A percentile compares a stretch with the other conserved stretches of the same genome.
These are phyloP conservation scores for Yponomeuta malinellus DNA, from an alignment of 2,888 invertebrate species.

Conservation along the genomic window DNA sequence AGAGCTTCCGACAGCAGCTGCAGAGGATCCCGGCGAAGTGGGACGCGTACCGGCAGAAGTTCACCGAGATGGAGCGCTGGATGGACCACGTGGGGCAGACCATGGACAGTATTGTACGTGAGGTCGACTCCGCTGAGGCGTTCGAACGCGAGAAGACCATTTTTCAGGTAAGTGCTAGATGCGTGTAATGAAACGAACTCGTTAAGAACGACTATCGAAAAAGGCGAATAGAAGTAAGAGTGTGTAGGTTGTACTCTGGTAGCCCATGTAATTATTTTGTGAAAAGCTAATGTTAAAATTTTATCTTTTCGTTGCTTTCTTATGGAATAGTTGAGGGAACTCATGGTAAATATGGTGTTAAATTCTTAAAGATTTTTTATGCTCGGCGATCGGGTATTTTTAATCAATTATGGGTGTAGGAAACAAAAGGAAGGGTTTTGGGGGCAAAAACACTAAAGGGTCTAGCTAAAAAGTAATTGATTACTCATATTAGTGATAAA, in stretches of 20 bases:
- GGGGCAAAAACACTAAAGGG: no score
- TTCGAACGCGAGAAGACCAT: slow-evolving; percentile 92
- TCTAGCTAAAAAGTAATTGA: no score
- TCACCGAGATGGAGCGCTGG: slow-evolving; percentile 89
- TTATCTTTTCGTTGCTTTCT: slow-evolving; percentile 32
- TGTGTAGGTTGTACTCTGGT: no score
- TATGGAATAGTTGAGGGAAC: slow-evolving; percentile 58
- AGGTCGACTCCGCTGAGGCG: slow-evolving; percentile 90
- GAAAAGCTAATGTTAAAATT: not conserved
- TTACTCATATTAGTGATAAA: no score
- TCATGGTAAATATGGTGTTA: slow-evolving; percentile 60
- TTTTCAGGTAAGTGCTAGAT: slow-evolving; percentile 82
- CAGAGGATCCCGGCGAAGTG: slow-evolving; percentile 94
- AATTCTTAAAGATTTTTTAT: not conserved
- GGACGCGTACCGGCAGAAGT: slow-evolving; percentile 89
- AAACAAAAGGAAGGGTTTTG: no score
- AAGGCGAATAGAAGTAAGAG: not conserved
- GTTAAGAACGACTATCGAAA: not conserved
- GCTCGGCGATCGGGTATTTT: no score
- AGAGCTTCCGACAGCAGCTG: slow-evolving; percentile 65
- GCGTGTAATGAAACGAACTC: not conserved
- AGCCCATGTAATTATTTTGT: no score
- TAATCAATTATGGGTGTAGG: no score
- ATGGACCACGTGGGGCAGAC: slow-evolving; percentile 92
- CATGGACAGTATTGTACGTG: slow-evolving; percentile 87